These are phyloP conservation scores for Pseudopipra pipra DNA, from an alignment of 2,113 vertebrate species.

Conservation along the genomic window DNA sequence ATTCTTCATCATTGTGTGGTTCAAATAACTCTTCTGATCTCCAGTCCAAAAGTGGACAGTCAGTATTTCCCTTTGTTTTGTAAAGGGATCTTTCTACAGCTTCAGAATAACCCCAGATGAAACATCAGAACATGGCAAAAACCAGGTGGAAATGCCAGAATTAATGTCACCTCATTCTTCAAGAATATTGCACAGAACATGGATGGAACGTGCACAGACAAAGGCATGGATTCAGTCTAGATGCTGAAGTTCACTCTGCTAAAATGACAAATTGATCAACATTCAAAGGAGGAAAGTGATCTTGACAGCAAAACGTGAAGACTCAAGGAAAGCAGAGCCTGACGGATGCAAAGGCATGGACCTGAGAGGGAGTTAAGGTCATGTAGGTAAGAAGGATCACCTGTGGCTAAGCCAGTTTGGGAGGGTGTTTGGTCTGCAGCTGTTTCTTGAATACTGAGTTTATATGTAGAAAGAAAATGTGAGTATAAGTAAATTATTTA, in stretches of 20 bases:
- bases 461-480: background rate
- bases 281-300: background rate
- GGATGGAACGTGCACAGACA: too few species aligned
- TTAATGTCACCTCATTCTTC: conserved; percentile 29
- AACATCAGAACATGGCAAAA: conserved; percentile 18
- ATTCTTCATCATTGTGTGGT: conserved; percentile 15
- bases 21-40: conserved; percentile 43
- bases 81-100: background rate
- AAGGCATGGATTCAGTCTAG: background rate
- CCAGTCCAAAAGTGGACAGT: conserved; percentile 29
- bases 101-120: conserved; percentile 24
- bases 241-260: background rate
- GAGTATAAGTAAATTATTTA: background rate
- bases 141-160: background rate
- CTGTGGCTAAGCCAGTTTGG: background rate
- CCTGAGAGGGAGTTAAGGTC: background rate
- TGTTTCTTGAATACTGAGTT: background rate
- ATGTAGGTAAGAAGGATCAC: background rate
- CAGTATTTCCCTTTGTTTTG: background rate
- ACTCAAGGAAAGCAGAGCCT: background rate
- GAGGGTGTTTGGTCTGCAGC: background rate
- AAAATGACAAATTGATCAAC: background rate
- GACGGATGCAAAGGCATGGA: background rate
- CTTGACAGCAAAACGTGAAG: background rate
- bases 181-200: background rate